Conservation (phyloP, 2,797 vertebrate species). For the Coluber constrictor region DNA sequence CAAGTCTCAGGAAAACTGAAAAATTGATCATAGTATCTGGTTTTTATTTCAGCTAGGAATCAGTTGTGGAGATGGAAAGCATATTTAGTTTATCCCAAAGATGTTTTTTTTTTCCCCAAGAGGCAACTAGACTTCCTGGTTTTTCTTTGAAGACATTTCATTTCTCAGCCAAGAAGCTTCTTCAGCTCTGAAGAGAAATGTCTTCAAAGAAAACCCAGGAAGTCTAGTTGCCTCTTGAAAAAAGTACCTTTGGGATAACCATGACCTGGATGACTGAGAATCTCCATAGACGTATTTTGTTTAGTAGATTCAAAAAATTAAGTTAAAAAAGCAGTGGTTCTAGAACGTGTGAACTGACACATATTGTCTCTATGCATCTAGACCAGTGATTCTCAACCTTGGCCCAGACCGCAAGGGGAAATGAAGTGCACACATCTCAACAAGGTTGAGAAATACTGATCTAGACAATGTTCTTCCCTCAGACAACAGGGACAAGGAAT, state of each 20-base stretch:
- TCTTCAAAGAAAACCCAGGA: too few relatives aligned
- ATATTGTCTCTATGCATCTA: not conserved
- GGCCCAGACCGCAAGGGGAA: too few relatives aligned
- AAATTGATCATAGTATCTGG: not conserved
- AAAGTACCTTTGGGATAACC: too few relatives aligned
- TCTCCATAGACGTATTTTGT: not conserved
- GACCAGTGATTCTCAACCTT: not conserved
- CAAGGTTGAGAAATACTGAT: not conserved
- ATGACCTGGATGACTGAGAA: too few relatives aligned
- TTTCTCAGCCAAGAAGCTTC: too few relatives aligned
- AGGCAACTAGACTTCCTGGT: too few relatives aligned
- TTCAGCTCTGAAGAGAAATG: too few relatives aligned
- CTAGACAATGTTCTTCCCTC: not conserved
- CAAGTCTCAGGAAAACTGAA: not conserved
- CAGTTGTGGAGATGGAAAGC: not conserved
- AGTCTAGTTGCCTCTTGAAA: too few relatives aligned
- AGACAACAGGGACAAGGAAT: not conserved
- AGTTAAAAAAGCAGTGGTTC: not conserved
- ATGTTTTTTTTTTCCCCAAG: too few relatives aligned
- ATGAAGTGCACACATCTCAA: too few relatives aligned
- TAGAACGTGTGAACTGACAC: not conserved
- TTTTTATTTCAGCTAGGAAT: not conserved
- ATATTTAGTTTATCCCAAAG: not conserved
- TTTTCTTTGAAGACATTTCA: too few relatives aligned
- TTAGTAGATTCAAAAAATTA: not conserved